Base-by-base conservation (phyloP, 2,113 vertebrate species). In the Alaudala cheleensis region DNA sequence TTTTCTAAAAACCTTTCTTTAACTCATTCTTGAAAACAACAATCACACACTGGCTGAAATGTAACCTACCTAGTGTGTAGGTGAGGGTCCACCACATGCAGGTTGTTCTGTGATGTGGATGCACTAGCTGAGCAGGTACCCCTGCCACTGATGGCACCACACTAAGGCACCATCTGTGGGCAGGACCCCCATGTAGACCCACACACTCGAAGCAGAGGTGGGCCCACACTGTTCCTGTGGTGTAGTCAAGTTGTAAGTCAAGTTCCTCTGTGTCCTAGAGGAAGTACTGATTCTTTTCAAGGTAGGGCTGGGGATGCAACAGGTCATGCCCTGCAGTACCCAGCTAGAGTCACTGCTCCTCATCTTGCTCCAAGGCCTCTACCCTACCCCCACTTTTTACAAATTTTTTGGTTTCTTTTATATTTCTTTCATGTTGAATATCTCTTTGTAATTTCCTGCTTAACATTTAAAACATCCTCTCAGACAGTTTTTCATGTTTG, bases 341-440 rank as follows among this genome's bases (percentile, higher is more conserved):
- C 23, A 74, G 3, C 2, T 31, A n/a, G 10, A 10, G 12, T 70
- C 25, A 49, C 4, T 45, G 14, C 4, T 93, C 21, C 24, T 81
- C 11, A 65, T 14, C 20, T 5, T 76, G 9, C 7, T 58, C n/a
- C 47, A 76, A 72, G 33, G 7, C 14, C 11, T 69, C 25, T 71
- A n/a, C 1, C 10, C 25, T 71, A n/a, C 1, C 10, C 3, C 0
- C 1, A 53, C 3, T 5, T 49, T 44, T 71, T 49, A 58, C 2
- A 56, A 28, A 69, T 61, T 14, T 78, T 4, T 45, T 42, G 44
- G 4, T n/a, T 88, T 81, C 18, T 67, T 53, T 58, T 40, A 6
- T 34, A 19, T 7, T 54, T 72, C 6, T 61, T 87, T 84, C 16
- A 40, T 12, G 11, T 47, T 87, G 10, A 79, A 74, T 61, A 40